A percentile compares a stretch with the other conserved stretches of the same genome.
phyloP scores from a whole-genome alignment of 2,797 vertebrate species.

The Sebastes trivittatus region DNA sequence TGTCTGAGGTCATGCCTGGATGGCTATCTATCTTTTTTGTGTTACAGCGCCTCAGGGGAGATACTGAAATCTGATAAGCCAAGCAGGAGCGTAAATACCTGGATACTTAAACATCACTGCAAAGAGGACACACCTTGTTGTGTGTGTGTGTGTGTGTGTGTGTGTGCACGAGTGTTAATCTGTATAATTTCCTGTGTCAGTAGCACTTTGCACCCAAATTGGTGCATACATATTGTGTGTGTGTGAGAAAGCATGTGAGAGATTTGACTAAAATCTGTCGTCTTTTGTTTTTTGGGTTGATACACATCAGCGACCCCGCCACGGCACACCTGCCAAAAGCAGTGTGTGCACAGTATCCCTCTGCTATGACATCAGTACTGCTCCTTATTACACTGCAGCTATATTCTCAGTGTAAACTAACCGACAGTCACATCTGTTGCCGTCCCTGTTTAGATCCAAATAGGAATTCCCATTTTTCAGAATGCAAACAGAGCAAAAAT shows the following conservation, averaged over 20 bases:
- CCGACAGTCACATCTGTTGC: slow-evolving; percentile 7
- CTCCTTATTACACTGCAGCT: not conserved
- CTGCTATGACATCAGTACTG: not conserved
- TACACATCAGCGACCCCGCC: slow-evolving; percentile 25
- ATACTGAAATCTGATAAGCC: slow-evolving; percentile 83
- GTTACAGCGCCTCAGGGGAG: slow-evolving; percentile 71
- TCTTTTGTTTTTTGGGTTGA: slow-evolving; percentile 41
- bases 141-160: slow-evolving; percentile 11
- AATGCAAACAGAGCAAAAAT: not conserved
- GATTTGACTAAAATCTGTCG: slow-evolving; percentile 23
- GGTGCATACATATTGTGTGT: not conserved
- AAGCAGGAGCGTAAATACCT: slow-evolving; percentile 78
- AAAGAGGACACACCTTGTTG: slow-evolving; percentile 59
- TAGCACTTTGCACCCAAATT: slow-evolving; percentile 18
- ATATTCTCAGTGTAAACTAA: not conserved
- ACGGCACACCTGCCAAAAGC: slow-evolving; percentile 33
- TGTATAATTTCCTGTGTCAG: slow-evolving; percentile 24
- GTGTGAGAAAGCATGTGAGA: slow-evolving; percentile 1
- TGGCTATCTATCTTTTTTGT: slow-evolving; percentile 81
- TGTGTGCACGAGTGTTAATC: not conserved
- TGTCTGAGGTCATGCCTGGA: slow-evolving; percentile 80
- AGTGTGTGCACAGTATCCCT: not conserved
- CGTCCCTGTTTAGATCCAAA: not conserved
- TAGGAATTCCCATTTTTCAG: not conserved
- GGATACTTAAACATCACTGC: slow-evolving; percentile 72